Evolutionary conservation across 2,113 vertebrate genomes (phyloP).

Genomic region (Caretta caretta): DNA sequence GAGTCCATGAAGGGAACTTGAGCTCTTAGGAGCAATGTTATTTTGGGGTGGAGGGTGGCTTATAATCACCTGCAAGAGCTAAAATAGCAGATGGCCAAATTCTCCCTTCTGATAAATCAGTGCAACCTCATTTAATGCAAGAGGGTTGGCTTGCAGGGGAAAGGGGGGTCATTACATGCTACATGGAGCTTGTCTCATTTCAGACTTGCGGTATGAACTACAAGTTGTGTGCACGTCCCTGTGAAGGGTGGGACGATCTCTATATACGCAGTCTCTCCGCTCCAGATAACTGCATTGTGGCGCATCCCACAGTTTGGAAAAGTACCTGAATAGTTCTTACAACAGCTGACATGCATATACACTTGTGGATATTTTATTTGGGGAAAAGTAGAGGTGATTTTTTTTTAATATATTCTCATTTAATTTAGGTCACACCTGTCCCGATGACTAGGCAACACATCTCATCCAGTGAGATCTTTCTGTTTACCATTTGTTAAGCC

Average conservation of each 20-base stretch:
- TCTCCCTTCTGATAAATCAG: fast-evolving
- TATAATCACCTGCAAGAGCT: background rate
- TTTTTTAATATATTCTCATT: background rate
- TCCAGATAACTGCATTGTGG: fast-evolving
- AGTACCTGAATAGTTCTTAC: fast-evolving
- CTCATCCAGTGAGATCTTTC: slow-evolving; percentile 28
- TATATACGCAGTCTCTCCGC: background rate
- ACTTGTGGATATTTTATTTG: background rate
- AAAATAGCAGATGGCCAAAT: background rate
- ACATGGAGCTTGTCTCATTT: background rate
- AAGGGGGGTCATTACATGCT: fast-evolving
- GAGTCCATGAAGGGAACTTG: fast-evolving
- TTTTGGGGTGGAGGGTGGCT: background rate
- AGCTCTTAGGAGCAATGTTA: fast-evolving
- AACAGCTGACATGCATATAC: background rate
- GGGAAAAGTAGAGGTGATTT: background rate
- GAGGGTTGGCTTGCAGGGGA: fast-evolving
- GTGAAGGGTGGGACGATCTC: too few relatives aligned
- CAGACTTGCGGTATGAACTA: fast-evolving
- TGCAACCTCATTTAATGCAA: fast-evolving
- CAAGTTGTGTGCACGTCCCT: background rate
- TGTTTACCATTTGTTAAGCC: background rate
- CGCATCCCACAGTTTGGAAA: background rate
- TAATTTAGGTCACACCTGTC: background rate
- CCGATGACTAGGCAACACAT: background rate